Conservation (phyloP, 2,113 vertebrate genomes). For the Ursus arctos region DNA sequence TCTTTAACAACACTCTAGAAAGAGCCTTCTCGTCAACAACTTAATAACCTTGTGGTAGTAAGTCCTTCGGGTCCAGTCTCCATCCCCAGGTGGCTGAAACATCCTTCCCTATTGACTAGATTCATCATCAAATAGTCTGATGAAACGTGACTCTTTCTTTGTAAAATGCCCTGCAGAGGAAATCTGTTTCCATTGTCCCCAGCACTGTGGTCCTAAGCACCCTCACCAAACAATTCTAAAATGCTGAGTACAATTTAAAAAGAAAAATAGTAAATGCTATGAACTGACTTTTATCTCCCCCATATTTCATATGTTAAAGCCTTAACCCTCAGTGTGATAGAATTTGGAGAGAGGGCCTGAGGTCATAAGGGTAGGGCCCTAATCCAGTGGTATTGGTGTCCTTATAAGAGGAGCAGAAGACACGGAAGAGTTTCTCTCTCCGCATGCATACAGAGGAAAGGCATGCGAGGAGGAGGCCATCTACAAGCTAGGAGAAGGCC, state of each 20-base stretch:
- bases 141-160: neutral
- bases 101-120: neutral
- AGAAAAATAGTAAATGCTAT: neutral
- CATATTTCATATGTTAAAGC: neutral
- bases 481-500: neutral
- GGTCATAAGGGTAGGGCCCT: neutral
- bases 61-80: neutral
- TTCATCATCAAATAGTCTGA: neutral
- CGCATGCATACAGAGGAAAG: neutral
- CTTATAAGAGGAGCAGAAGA: neutral
- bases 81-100: neutral
- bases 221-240: conserved; percentile 18
- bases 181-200: neutral
- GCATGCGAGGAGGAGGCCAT: neutral
- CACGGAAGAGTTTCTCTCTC: neutral
- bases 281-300: neutral
- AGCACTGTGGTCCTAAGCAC: neutral
- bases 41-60: neutral
- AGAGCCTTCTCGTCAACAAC: neutral
- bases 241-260: conserved; percentile 26
- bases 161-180: neutral
- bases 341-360: neutral
- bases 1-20: neutral
- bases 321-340: neutral
- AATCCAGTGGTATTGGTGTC: neutral